Evolutionary conservation across 2,888 invertebrate species (phyloP).

Genomic region (Amphipoea oculea): DNA sequence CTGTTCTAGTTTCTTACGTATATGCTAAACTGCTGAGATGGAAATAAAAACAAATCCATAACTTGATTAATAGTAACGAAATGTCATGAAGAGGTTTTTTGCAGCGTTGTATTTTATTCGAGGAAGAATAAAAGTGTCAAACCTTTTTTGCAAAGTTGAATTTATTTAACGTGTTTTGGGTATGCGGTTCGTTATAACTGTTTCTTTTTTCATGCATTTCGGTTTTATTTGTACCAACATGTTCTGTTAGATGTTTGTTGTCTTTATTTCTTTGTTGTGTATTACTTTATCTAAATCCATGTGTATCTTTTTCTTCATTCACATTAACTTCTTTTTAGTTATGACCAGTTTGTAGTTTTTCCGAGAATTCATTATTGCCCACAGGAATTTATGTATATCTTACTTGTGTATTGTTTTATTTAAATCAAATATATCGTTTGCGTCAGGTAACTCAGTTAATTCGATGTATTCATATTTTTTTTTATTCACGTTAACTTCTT

Average conservation of each 20-base stretch:
- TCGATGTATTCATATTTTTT: too few relatives aligned
- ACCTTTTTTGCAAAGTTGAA: slow-evolving; percentile 47
- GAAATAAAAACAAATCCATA: slow-evolving; percentile 20
- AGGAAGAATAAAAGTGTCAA: slow-evolving; percentile 51
- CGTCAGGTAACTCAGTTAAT: neutral
- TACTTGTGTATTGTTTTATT: neutral
- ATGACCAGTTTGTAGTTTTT: neutral
- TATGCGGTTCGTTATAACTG: slow-evolving; percentile 30
- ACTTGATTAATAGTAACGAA: slow-evolving; percentile 34
- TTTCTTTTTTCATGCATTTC: slow-evolving; percentile 28
- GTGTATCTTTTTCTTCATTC: too few relatives aligned
- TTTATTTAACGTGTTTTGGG: slow-evolving; percentile 54
- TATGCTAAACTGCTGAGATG: neutral
- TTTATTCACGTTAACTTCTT: too few relatives aligned
- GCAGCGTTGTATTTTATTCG: slow-evolving; percentile 27
- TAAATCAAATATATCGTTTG: neutral
- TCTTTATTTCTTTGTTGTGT: neutral
- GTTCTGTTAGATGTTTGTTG: neutral
- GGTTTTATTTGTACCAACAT: slow-evolving; percentile 15
- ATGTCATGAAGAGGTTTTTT: slow-evolving; percentile 38
- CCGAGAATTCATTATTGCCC: neutral
- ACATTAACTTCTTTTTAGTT: neutral
- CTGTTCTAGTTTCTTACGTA: neutral
- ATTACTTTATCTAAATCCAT: neutral
- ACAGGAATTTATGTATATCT: neutral